Percentiles rank a stretch among this genome's conserved stretches.
Conservation (phyloP, 2,113 vertebrate species). For the Ptilorrhoa leucosticta region DNA sequence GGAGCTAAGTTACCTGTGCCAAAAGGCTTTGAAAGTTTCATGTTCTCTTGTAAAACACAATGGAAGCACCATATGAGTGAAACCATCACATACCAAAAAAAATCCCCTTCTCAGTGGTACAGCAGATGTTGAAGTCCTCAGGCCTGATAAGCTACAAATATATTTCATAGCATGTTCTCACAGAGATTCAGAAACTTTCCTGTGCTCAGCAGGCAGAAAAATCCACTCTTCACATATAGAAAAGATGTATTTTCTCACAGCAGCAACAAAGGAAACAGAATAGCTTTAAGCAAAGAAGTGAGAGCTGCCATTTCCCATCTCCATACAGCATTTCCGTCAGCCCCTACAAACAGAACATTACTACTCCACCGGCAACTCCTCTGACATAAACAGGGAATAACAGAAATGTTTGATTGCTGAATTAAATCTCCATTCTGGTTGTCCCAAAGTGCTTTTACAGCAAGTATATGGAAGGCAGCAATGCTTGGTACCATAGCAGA, state of each 20-base stretch:
- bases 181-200: background rate
- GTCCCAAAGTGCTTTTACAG: background rate
- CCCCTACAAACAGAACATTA: background rate
- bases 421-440: background rate
- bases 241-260: background rate
- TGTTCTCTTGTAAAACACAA: background rate
- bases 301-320: background rate
- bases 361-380: background rate
- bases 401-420: background rate
- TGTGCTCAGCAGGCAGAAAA: background rate
- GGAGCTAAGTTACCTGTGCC: slow-evolving; percentile 19
- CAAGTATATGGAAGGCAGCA: background rate
- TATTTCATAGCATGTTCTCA: background rate
- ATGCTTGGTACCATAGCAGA: background rate
- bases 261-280: background rate
- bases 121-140: background rate
- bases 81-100: background rate
- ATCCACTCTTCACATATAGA: background rate
- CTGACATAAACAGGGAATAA: background rate
- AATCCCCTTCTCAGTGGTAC: background rate
- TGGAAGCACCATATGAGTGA: background rate
- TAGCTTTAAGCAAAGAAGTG: background rate
- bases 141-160: background rate
- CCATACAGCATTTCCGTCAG: background rate
- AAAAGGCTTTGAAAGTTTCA: slow-evolving; percentile 42